A percentile compares a stretch with the other conserved stretches of the same genome.
phyloP scores from a whole-genome alignment of 2,888 invertebrate species.

The Elysia crispata region DNA sequence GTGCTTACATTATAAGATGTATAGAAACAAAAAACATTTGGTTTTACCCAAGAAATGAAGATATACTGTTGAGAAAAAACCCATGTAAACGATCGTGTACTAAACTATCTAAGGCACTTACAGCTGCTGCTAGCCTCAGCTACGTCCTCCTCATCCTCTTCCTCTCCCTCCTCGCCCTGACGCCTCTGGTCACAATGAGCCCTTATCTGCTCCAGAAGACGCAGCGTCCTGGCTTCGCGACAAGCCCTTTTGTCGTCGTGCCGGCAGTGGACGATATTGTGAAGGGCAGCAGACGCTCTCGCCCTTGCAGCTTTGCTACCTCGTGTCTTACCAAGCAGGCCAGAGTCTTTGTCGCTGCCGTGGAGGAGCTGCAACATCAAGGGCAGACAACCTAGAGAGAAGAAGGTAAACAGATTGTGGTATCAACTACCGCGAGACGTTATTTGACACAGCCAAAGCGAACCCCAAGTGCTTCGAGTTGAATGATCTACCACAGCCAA shows the following conservation, averaged over 20 bases:
- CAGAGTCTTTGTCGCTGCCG: conserved; percentile 85
- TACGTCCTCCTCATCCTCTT: conserved; percentile 53
- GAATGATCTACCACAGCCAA: too few species aligned
- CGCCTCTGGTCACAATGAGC: conserved; percentile 86
- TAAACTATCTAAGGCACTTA: background rate
- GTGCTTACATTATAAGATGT: too few species aligned
- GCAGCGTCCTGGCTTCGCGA: conserved; percentile 92
- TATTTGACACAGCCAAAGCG: too few species aligned
- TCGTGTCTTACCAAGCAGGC: conserved; percentile 72
- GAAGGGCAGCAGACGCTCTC: conserved; percentile 91
- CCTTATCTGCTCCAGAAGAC: conserved; percentile 91
- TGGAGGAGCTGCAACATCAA: conserved; percentile 90
- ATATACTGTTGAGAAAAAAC: too few species aligned
- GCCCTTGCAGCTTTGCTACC: conserved; percentile 84
- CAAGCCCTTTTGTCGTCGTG: conserved; percentile 93
- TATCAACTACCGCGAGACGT: too few species aligned
- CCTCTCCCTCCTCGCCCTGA: conserved; percentile 67
- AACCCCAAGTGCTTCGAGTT: too few species aligned
- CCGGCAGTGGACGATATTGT: conserved; percentile 95
- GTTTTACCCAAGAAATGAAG: too few species aligned
- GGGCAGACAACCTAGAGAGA: conserved; percentile 88
- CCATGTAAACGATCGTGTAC: too few species aligned
- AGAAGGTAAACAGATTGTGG: background rate
- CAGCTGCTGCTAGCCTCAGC: conserved; percentile 40
- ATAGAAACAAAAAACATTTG: too few species aligned